Evolutionary conservation across 2,797 vertebrate genomes (phyloP).

Genomic region (Monodelphis domestica): DNA sequence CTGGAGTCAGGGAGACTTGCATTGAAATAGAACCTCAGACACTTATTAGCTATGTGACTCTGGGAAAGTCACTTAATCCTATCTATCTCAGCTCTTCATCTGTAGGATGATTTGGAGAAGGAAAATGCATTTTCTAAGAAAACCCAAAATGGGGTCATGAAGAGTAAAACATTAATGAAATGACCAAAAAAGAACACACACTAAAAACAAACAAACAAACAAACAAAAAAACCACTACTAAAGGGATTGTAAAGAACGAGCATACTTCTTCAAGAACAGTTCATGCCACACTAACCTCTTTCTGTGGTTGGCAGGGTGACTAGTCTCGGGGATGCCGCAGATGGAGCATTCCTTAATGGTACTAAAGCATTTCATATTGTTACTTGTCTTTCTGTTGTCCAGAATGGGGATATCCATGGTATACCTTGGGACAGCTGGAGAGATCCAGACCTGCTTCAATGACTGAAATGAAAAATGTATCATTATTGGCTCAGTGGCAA

Average conservation of each 20-base stretch:
- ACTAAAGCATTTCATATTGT: not conserved
- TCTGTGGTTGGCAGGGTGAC: not conserved
- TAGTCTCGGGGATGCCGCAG: not conserved
- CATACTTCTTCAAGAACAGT: not conserved
- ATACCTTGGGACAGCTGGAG: not conserved
- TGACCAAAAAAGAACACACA: too few relatives aligned
- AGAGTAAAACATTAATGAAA: too few relatives aligned
- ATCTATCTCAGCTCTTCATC: too few relatives aligned
- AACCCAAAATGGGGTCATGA: too few relatives aligned
- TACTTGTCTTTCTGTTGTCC: not conserved
- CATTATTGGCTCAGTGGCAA: not conserved
- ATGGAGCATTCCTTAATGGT: not conserved
- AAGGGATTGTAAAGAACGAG: not conserved
- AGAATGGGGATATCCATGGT: not conserved
- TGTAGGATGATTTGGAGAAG: too few relatives aligned
- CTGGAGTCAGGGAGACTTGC: too few relatives aligned
- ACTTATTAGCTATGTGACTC: too few relatives aligned
- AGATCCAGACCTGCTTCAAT: not conserved
- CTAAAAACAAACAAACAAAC: too few relatives aligned
- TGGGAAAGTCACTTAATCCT: too few relatives aligned
- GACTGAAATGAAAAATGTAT: not conserved
- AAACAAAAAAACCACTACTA: too few relatives aligned
- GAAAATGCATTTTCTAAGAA: too few relatives aligned
- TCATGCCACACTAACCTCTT: not conserved
- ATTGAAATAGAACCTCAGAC: too few relatives aligned